phyloP scores from a whole-genome alignment of 1,140 invertebrate species.

The Atta cephalotes region DNA sequence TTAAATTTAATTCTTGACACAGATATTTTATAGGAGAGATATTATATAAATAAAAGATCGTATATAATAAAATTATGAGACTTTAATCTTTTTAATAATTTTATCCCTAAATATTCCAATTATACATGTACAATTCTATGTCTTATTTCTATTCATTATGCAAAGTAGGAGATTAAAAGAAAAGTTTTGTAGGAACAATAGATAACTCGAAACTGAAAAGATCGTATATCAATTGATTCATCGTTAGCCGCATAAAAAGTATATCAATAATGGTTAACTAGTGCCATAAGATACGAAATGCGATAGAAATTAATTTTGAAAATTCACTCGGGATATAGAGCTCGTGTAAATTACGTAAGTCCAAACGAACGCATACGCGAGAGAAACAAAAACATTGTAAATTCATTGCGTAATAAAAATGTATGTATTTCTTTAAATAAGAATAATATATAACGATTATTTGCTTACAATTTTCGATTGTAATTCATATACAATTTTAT shows the following conservation, averaged over 20 bases:
- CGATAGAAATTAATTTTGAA: slow-evolving; percentile 18
- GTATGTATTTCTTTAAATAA: slow-evolving; percentile 69
- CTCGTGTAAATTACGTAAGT: slow-evolving; percentile 3
- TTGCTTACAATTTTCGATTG: slow-evolving; percentile 81
- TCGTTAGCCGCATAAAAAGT: not conserved
- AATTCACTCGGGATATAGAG: not conserved
- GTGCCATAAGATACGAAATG: not conserved
- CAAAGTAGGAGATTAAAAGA: slow-evolving; percentile 11
- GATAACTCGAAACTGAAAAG: slow-evolving; percentile 18
- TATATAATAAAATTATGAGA: slow-evolving; percentile 28
- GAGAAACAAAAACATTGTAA: not conserved
- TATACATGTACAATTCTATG: slow-evolving; percentile 20
- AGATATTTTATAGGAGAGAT: not conserved
- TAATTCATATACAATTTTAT: slow-evolving; percentile 88
- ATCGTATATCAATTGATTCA: slow-evolving; percentile 2
- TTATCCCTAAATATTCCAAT: slow-evolving; percentile 25
- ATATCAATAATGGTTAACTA: not conserved
- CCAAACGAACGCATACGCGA: not conserved
- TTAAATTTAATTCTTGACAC: not conserved
- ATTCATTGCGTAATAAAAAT: slow-evolving; percentile 47
- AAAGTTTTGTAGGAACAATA: slow-evolving; percentile 10
- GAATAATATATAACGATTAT: slow-evolving; percentile 41
- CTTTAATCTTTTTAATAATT: slow-evolving; percentile 26
- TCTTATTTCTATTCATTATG: slow-evolving; percentile 15
- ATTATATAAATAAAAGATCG: slow-evolving; percentile 11